These are phyloP conservation scores for Oscheius sp. DNA, from an alignment of 2,888 invertebrate species.

Conservation along the genomic window DNA sequence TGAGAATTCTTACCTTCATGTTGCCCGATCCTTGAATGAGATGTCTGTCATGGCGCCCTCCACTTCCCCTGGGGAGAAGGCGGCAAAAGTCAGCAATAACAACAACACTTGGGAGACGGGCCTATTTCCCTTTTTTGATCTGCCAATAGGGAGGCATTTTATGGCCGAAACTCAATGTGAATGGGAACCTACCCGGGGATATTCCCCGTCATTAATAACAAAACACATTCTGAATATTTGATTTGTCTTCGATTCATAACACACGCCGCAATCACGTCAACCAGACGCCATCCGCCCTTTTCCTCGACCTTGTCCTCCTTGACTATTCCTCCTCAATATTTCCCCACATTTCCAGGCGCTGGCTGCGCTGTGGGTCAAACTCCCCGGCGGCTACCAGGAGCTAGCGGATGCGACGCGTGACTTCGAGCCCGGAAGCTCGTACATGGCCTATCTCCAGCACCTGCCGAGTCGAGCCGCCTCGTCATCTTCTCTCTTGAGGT, in stretches of 20 bases:
- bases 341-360: slow-evolving; percentile 55
- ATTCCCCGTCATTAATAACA: neutral
- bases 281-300: no score
- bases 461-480: slow-evolving; percentile 71
- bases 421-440: slow-evolving; percentile 77
- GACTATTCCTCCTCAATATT: neutral
- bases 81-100: no score
- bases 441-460: slow-evolving; percentile 76
- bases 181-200: no score
- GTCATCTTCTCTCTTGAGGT: slow-evolving; percentile 66
- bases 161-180: no score
- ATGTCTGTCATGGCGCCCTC: no score
- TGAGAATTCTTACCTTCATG: no score
- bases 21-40: neutral
- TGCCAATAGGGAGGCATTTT: no score
- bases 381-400: slow-evolving; percentile 71
- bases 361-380: slow-evolving; percentile 65
- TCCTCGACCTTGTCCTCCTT: neutral
- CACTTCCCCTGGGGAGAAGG: no score
- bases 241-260: no score
- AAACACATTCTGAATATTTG: no score
- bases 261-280: no score
- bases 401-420: slow-evolving; percentile 74
- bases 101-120: neutral
- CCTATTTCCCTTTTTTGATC: slow-evolving; percentile 15